These are phyloP conservation scores for Microcaecilia unicolor DNA, from an alignment of 2,797 vertebrate species.

Conservation along the genomic window DNA sequence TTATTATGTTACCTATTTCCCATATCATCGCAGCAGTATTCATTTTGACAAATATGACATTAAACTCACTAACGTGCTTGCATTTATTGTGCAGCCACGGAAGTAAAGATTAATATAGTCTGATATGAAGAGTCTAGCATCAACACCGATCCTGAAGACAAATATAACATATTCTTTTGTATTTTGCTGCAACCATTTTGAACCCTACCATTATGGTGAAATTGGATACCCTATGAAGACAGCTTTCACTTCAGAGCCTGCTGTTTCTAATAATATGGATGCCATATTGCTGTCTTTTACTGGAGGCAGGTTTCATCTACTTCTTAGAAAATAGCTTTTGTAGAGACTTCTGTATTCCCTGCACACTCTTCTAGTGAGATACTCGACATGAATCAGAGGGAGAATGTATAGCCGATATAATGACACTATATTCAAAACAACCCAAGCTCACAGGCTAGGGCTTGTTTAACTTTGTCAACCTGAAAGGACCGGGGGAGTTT, in stretches of 20 bases:
- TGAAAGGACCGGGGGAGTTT: too few species aligned
- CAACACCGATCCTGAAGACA: slow-evolving; percentile 5
- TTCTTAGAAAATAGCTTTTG: slow-evolving; percentile 24
- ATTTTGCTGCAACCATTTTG: slow-evolving; percentile 15
- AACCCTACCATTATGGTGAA: slow-evolving; percentile 12
- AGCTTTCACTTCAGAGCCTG: slow-evolving; percentile 14
- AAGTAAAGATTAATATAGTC: slow-evolving; percentile 13
- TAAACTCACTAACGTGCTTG: slow-evolving; percentile 19
- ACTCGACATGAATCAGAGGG: too few species aligned
- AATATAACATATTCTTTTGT: slow-evolving; percentile 10
- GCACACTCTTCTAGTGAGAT: too few species aligned
- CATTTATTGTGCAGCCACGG: neutral
- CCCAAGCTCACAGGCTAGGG: too few species aligned
- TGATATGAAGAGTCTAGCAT: neutral
- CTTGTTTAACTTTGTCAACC: too few species aligned
- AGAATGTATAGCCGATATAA: too few species aligned
- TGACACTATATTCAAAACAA: too few species aligned
- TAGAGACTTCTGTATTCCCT: neutral
- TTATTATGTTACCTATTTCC: slow-evolving; percentile 38
- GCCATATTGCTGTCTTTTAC: slow-evolving; percentile 3
- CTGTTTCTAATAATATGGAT: slow-evolving; percentile 21
- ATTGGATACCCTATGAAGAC: slow-evolving; percentile 3
- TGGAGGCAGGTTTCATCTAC: slow-evolving; percentile 1
- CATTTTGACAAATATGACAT: slow-evolving; percentile 31
- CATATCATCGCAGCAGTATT: slow-evolving; percentile 27